Evolutionary conservation across 2,113 vertebrate species (phyloP).

Genomic region (Callorhinus ursinus): DNA sequence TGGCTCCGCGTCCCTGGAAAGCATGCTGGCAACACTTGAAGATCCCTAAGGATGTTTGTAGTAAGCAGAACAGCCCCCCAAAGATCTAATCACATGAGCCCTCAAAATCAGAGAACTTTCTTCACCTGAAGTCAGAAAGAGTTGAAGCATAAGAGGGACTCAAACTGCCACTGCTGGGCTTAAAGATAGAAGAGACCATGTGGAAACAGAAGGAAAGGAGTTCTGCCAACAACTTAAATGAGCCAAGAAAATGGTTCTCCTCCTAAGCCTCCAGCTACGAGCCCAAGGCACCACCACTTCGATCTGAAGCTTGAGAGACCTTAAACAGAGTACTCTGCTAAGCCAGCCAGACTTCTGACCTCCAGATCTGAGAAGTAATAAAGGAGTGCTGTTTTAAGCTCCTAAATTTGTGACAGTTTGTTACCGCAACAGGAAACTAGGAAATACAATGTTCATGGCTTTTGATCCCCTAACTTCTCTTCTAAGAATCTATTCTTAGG

Average conservation of each 20-base stretch:
- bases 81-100: neutral
- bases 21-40: neutral
- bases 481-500: neutral
- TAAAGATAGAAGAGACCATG: neutral
- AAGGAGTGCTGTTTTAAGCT: neutral
- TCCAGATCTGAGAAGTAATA: neutral
- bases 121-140: neutral
- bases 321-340: no score
- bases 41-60: neutral
- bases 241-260: neutral
- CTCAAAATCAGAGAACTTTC: neutral
- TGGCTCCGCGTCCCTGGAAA: neutral
- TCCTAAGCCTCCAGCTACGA: neutral
- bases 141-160: neutral
- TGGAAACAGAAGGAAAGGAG: constrained; percentile 10
- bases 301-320: neutral
- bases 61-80: neutral
- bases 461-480: neutral
- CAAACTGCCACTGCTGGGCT: neutral
- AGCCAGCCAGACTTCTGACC: neutral
- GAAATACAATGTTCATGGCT: neutral
- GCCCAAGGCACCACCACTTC: neutral
- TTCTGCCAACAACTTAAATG: neutral
- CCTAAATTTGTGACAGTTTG: neutral
- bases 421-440: neutral